phyloP scores from a whole-genome alignment of 1,140 invertebrate species.

The Drosophila kanapiae region DNA sequence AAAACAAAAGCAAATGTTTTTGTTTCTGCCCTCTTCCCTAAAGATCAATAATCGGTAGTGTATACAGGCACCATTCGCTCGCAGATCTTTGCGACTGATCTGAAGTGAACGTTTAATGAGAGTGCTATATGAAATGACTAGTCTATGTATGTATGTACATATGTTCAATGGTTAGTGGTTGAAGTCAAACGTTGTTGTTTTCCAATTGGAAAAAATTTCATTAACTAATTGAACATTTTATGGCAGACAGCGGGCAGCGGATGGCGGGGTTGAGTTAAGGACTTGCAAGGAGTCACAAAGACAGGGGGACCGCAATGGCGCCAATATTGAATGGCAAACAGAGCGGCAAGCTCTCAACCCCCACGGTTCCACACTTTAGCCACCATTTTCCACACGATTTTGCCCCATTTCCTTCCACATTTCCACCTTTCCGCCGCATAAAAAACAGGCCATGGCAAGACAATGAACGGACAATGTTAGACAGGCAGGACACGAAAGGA shows the following conservation, averaged over 20 bases:
- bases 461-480: conserved; percentile 56
- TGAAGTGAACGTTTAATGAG: too few species aligned
- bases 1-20: too few species aligned
- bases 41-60: too few species aligned
- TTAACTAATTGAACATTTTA: conserved; percentile 84
- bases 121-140: too few species aligned
- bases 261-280: not conserved
- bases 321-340: conserved; percentile 76
- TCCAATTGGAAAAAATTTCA: conserved; percentile 83
- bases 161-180: conserved; percentile 9
- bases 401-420: not conserved
- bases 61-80: too few species aligned
- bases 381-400: conserved; percentile 28
- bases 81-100: too few species aligned
- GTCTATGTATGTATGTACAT: too few species aligned
- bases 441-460: conserved; percentile 59
- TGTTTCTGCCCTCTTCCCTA: too few species aligned
- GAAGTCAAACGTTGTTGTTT: conserved; percentile 75
- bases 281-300: conserved; percentile 32
- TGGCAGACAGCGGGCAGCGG: conserved; percentile 31
- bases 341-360: conserved; percentile 19
- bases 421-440: conserved; percentile 25
- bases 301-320: conserved; percentile 51
- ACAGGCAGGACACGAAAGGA: conserved; percentile 70
- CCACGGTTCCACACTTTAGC: not conserved